Percentiles rank a stretch among this genome's conserved stretches.
phyloP scores from a whole-genome alignment of 2,888 invertebrate species.

The Caenorhabditis becei region DNA sequence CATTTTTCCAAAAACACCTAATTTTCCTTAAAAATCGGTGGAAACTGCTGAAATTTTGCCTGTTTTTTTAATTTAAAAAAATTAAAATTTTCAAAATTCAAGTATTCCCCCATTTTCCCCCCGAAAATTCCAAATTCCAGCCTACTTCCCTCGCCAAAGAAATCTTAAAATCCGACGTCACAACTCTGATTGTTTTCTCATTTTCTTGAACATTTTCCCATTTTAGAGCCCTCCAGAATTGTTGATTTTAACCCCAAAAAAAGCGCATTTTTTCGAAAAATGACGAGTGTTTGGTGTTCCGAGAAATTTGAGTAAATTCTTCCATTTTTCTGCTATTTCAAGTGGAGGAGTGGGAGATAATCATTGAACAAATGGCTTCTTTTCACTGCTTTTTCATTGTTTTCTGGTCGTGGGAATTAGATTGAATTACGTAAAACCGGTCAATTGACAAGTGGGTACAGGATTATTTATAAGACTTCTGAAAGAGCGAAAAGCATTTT shows the following conservation, averaged over 20 bases:
- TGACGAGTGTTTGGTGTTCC: not conserved
- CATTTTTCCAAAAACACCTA: no score
- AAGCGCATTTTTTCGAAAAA: no score
- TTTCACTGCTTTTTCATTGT: not conserved
- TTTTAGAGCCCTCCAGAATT: conserved; percentile 3
- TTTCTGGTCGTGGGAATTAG: not conserved
- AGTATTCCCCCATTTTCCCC: not conserved
- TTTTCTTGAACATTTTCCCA: not conserved
- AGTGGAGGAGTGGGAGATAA: not conserved
- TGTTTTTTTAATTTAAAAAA: not conserved
- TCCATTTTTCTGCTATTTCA: not conserved
- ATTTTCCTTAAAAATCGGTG: no score
- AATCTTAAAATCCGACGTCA: conserved; percentile 8
- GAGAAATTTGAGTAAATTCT: no score
- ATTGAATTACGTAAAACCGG: not conserved
- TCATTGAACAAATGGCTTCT: conserved; percentile 2
- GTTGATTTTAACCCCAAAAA: not conserved
- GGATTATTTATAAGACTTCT: not conserved
- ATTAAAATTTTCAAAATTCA: no score
- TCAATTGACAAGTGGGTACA: no score
- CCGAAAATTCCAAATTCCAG: conserved; percentile 1
- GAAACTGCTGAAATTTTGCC: no score
- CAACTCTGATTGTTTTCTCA: conserved; percentile 9
- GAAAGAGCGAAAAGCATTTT: no score
- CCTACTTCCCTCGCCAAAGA: conserved; percentile 12